Evolutionary conservation across 2,113 vertebrate species (phyloP).

Genomic region (Hoplias malabaricus): DNA sequence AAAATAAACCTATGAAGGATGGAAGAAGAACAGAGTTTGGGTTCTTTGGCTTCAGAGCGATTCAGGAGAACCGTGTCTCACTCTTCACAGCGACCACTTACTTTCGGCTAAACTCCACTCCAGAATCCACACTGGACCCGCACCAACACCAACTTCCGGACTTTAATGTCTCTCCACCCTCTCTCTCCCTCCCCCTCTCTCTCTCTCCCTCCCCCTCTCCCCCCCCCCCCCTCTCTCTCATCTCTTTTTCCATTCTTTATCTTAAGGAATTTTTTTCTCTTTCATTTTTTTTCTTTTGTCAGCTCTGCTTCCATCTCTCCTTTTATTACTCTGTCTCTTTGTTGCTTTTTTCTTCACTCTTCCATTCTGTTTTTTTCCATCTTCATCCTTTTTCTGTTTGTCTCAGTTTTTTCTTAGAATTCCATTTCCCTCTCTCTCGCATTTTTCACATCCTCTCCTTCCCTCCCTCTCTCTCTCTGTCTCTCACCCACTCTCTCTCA

Average conservation of each 20-base stretch:
- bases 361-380: not conserved
- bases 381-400: too few relatives aligned
- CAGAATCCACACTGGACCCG: constrained; percentile 57
- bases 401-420: too few relatives aligned
- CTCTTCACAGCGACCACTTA: constrained; percentile 45
- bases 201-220: not conserved
- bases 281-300: too few relatives aligned
- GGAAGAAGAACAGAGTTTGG: not conserved
- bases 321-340: not conserved
- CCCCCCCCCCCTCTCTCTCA: not conserved
- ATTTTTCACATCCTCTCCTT: constrained; percentile 11
- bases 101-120: constrained; percentile 58
- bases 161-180: constrained; percentile 15
- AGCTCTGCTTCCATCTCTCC: not conserved
- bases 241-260: not conserved
- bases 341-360: not conserved
- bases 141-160: constrained; percentile 69
- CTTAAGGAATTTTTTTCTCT: too few relatives aligned
- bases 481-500: not conserved
- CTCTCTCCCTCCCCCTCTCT: not conserved
- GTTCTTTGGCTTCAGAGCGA: constrained; percentile 29
- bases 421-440: too few relatives aligned
- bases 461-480: not conserved
- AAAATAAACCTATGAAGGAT: constrained; percentile 24
- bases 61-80: constrained; percentile 34